Evolutionary conservation across 2,888 invertebrate genomes (phyloP).

Genomic region (Smittia sp.): DNA sequence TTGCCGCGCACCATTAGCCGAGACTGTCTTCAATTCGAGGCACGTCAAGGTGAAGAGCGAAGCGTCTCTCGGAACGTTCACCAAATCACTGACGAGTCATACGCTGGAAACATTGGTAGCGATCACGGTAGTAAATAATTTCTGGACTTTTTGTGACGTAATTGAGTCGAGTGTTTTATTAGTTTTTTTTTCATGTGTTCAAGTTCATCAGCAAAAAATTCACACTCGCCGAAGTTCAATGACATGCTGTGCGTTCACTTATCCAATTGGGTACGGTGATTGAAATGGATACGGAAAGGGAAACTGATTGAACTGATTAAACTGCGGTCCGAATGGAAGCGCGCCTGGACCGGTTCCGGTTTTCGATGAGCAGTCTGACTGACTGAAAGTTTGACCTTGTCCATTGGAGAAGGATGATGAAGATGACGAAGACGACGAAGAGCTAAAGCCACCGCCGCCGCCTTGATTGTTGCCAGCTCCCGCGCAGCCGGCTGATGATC

Average conservation of each 20-base stretch:
- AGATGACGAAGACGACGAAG: slow-evolving; percentile 19
- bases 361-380: neutral
- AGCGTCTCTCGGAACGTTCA: neutral
- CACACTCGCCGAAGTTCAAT: neutral
- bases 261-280: neutral
- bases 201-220: neutral
- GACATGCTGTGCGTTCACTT: neutral
- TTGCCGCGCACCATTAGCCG: neutral
- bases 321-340: neutral
- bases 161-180: neutral
- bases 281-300: neutral
- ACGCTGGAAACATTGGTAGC: neutral
- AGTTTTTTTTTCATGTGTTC: neutral
- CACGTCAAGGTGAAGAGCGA: neutral
- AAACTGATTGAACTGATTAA: neutral
- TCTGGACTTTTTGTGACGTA: neutral
- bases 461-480: neutral
- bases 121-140: neutral
- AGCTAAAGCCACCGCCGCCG: neutral
- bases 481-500: slow-evolving; percentile 13
- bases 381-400: neutral
- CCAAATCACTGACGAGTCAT: neutral
- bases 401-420: slow-evolving; percentile 22
- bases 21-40: neutral
- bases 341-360: neutral